phyloP scores from a whole-genome alignment of 1,140 invertebrate species.

The Oryctes rhinoceros region DNA sequence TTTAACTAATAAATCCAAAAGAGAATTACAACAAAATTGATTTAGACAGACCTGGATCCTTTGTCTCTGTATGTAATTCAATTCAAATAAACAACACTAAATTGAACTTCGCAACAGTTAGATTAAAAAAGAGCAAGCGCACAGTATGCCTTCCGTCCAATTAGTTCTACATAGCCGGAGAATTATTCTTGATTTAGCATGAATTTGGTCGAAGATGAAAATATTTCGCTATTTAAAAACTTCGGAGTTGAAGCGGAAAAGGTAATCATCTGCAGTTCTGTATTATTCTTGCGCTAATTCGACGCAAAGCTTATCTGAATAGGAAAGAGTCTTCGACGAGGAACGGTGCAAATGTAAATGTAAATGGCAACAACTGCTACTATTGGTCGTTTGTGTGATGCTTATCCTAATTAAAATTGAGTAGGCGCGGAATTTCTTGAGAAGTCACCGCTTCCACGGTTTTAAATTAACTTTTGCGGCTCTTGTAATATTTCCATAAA shows the following conservation, averaged over 20 bases:
- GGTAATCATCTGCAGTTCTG: conserved; percentile 4
- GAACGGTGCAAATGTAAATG: conserved; percentile 18
- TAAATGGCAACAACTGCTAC: conserved; percentile 8
- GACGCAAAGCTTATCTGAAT: conserved; percentile 20
- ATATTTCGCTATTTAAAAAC: neutral
- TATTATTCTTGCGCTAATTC: conserved; percentile 18
- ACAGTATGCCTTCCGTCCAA: no score
- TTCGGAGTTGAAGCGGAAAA: neutral
- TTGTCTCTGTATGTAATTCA: no score
- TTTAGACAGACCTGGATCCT: no score
- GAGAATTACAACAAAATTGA: no score
- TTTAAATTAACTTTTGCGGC: neutral
- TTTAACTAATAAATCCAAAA: no score
- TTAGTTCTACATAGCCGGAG: neutral
- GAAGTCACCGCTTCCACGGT: neutral
- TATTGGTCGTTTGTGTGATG: neutral
- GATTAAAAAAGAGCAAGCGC: no score
- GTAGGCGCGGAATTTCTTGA: neutral
- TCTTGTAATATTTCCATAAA: neutral
- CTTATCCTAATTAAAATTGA: conserved; percentile 34
- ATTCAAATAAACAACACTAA: no score
- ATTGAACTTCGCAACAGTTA: no score
- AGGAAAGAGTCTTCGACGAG: neutral
- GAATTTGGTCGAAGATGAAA: neutral
- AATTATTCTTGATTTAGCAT: neutral